Evolutionary conservation across 2,797 vertebrate species (phyloP).

Genomic region (Enteromius paludinosus): DNA sequence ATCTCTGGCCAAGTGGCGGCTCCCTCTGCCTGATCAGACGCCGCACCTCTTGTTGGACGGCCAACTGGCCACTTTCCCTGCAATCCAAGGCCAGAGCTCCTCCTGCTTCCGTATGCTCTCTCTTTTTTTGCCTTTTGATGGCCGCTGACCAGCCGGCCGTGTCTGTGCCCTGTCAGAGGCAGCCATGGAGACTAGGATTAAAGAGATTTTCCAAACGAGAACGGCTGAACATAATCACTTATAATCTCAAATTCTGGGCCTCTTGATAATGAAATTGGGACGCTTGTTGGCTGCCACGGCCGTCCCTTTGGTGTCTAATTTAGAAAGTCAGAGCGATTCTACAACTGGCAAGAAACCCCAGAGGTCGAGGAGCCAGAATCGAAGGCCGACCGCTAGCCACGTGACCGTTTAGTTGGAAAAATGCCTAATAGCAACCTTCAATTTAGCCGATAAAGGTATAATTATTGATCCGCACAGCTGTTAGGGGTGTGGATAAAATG

Average conservation of each 20-base stretch:
- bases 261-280: constrained; percentile 77
- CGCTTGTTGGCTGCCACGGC: constrained; percentile 67
- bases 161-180: constrained; percentile 75
- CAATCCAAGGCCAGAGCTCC: constrained; percentile 75
- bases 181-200: constrained; percentile 65
- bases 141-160: constrained; percentile 71
- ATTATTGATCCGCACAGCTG: constrained; percentile 69
- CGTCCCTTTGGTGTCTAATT: constrained; percentile 68
- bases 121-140: constrained; percentile 78
- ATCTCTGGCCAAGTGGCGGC: constrained; percentile 81
- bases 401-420: constrained; percentile 56
- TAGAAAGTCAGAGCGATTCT: constrained; percentile 64
- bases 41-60: constrained; percentile 78
- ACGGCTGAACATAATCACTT: constrained; percentile 79
- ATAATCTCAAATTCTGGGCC: constrained; percentile 84
- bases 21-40: constrained; percentile 79
- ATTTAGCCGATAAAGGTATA: constrained; percentile 64
- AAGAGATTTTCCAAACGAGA: constrained; percentile 68
- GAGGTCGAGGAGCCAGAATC: constrained; percentile 48
- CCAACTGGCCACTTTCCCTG: constrained; percentile 81
- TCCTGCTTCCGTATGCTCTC: constrained; percentile 82
- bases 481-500: constrained; percentile 68
- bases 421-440: constrained; percentile 58
- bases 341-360: constrained; percentile 59
- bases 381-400: constrained; percentile 17